phyloP scores from a whole-genome alignment of 2,888 invertebrate genomes.

The Agriotes lineatus region DNA sequence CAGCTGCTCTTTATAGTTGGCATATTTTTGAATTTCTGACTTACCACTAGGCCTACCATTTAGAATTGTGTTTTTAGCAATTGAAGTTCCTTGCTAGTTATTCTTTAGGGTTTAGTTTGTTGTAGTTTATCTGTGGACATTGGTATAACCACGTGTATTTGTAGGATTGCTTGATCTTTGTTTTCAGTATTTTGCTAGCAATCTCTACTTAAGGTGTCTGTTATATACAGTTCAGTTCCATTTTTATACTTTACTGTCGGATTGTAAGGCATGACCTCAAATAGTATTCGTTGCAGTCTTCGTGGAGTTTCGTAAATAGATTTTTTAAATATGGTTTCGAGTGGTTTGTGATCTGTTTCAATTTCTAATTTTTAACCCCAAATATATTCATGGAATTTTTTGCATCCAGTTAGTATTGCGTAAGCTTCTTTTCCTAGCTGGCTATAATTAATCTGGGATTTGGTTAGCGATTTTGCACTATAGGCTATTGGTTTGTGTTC shows the following conservation, averaged over 20 bases:
- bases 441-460: too few relatives aligned
- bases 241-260: conserved; percentile 49
- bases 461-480: neutral
- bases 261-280: conserved; percentile 50
- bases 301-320: conserved; percentile 42
- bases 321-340: conserved; percentile 51
- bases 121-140: too few relatives aligned
- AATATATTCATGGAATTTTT: conserved; percentile 49
- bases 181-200: conserved; percentile 12
- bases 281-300: conserved; percentile 53
- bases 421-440: neutral
- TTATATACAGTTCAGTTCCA: conserved; percentile 50
- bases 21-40: too few relatives aligned
- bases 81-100: too few relatives aligned
- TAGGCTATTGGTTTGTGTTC: neutral
- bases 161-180: neutral
- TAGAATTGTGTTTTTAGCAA: too few relatives aligned
- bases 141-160: neutral
- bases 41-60: too few relatives aligned
- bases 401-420: conserved; percentile 46
- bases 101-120: too few relatives aligned
- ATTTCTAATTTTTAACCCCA: conserved; percentile 43
- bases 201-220: conserved; percentile 47
- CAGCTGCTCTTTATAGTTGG: too few relatives aligned
- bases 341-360: conserved; percentile 53